A percentile compares a stretch with the other conserved stretches of the same genome.
phyloP scores from a whole-genome alignment of 2,113 vertebrate genomes.

The Kryptolebias marmoratus region DNA sequence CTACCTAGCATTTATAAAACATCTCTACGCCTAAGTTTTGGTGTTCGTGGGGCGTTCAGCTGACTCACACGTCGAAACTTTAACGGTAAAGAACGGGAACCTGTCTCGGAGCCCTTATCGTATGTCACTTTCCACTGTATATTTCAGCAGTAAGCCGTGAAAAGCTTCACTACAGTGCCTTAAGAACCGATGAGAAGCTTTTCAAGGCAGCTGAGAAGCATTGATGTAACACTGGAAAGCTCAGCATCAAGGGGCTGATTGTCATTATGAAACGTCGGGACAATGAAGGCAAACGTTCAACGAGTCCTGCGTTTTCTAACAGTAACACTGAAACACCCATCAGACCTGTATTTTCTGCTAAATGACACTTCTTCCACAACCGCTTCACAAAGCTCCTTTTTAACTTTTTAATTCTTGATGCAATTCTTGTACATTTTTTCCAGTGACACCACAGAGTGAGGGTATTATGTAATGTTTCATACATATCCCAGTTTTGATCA shows the following conservation, averaged over 20 bases:
- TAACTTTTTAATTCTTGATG: background rate
- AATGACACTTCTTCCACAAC: background rate
- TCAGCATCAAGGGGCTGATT: constrained; percentile 21
- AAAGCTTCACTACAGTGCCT: constrained; percentile 19
- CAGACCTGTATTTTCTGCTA: background rate
- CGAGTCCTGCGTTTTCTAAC: constrained; percentile 9
- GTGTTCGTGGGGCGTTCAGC: constrained; percentile 18
- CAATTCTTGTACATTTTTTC: background rate
- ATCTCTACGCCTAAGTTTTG: constrained; percentile 50
- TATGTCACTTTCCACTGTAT: constrained; percentile 24
- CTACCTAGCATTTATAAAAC: constrained; percentile 49
- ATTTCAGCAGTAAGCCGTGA: constrained; percentile 24
- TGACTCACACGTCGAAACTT: constrained; percentile 26
- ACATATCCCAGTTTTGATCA: too few species aligned
- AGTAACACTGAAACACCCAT: constrained; percentile 17
- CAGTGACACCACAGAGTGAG: background rate
- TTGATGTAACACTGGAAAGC: constrained; percentile 14
- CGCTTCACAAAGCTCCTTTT: constrained; percentile 1
- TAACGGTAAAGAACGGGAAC: constrained; percentile 26
- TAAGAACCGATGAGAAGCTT: constrained; percentile 8
- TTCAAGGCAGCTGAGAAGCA: constrained; percentile 5
- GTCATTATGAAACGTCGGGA: constrained; percentile 19
- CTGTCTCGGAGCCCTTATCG: constrained; percentile 28
- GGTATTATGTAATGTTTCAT: constrained; percentile 4
- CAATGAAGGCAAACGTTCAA: constrained; percentile 22